These are phyloP conservation scores for Chromoteleia sp. DNA, from an alignment of 2,888 invertebrate species.

Conservation along the genomic window DNA sequence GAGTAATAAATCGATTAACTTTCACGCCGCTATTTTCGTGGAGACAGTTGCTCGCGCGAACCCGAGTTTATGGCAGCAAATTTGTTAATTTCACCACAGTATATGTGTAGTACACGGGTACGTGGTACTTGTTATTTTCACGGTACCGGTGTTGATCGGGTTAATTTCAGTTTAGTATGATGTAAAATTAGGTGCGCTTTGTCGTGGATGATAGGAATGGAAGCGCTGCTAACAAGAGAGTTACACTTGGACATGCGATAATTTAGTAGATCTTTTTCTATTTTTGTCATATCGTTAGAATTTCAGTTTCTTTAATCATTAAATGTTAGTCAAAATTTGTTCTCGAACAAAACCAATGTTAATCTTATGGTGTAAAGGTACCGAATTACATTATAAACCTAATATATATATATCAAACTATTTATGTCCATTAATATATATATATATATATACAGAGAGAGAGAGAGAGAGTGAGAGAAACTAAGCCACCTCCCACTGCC, in stretches of 20 bases:
- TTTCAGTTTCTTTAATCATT: no score
- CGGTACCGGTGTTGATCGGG: neutral
- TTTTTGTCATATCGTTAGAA: neutral
- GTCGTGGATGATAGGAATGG: conserved; percentile 8
- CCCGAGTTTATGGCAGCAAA: conserved; percentile 3
- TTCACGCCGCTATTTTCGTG: conserved; percentile 15
- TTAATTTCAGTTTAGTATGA: conserved; percentile 9
- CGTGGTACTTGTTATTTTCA: no score
- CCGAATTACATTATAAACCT: no score
- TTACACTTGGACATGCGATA: neutral
- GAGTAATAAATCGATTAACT: conserved; percentile 32
- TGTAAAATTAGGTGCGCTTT: conserved; percentile 22
- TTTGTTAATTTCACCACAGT: conserved; percentile 1
- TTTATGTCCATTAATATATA: no score
- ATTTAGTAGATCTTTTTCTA: neutral
- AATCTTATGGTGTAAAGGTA: no score
- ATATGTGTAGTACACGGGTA: no score
- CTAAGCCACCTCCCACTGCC: no score
- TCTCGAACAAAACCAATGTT: no score
- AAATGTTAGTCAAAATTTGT: no score
- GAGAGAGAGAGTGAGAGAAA: no score
- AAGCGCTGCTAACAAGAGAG: conserved; percentile 1
- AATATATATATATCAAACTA: no score
- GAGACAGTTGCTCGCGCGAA: conserved; percentile 12
- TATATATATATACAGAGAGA: no score